These are phyloP conservation scores for Drosophila miranda DNA, from an alignment of 1,140 invertebrate species.

Conservation along the genomic window DNA sequence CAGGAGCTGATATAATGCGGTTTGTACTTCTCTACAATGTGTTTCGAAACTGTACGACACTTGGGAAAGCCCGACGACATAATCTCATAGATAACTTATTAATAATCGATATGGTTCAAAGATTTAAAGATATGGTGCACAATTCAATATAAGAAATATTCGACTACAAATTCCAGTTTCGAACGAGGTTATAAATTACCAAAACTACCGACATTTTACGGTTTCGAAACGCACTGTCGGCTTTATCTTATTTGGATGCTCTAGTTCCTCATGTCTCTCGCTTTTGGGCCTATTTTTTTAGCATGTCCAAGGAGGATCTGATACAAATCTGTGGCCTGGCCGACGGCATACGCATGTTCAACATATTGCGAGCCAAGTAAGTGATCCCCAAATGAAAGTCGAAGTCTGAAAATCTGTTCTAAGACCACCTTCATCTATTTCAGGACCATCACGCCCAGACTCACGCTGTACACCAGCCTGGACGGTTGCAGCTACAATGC, in stretches of 20 bases:
- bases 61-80: too few relatives aligned
- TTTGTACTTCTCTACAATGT: constrained; percentile 24
- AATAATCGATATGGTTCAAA: too few relatives aligned
- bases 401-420: not conserved
- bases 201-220: too few relatives aligned
- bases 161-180: too few relatives aligned
- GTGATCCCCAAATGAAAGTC: constrained; percentile 56
- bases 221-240: not conserved
- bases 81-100: too few relatives aligned
- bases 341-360: constrained; percentile 95
- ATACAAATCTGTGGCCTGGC: constrained; percentile 96
- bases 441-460: constrained; percentile 88
- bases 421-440: not conserved
- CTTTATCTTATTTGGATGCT: not conserved
- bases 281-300: constrained; percentile 53
- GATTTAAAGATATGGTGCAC: too few relatives aligned
- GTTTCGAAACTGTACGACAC: too few relatives aligned
- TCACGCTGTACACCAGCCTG: constrained; percentile 91
- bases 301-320: constrained; percentile 93
- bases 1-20: constrained; percentile 91
- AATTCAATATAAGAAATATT: too few relatives aligned
- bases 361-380: constrained; percentile 92
- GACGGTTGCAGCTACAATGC: constrained; percentile 89
- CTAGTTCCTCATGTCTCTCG: constrained; percentile 7
- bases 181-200: too few relatives aligned